Evolutionary conservation across 2,113 vertebrate species (phyloP), one percentile per base, ranked within the genome.

Genomic region (Collichthys lucidus): DNA sequence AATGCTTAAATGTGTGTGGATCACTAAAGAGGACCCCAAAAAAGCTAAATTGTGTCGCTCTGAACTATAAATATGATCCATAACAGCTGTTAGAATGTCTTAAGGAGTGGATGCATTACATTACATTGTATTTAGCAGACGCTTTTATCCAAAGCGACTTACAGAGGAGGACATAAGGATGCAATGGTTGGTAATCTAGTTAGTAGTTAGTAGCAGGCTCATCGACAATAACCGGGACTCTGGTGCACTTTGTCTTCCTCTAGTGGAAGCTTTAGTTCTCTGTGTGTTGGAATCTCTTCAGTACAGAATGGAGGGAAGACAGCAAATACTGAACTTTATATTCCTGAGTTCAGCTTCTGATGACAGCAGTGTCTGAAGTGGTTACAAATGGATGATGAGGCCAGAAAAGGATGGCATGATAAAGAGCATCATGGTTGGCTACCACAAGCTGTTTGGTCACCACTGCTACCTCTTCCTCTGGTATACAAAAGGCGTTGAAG

Each of bases 401-500:
- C 0, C 10, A 67, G 20, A 56, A 76, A 40, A 55, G 52, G 52
- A 63, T 66, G 64, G 49, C 20, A 44, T 60, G 74, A 81, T 47
- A 5, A 52, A 85, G 63, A 63, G 65, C 57, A 22, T 50, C 57
- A 46, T 29, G 55, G 66, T 59, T 52, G 55, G 61, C 17, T 9
- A 20, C 29, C 8, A 35, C 1, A 7, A 26, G 55, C 31, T 24
- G 15, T 60, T 14, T 44, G 80, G 70, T 73, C 52, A 73, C 35
- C 83, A 12, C 15, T 80, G 69, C 93, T 96, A 96, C 95, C 96
- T 96, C 89, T 5, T 93, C 86, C 46, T 93, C 93, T 64, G 46
- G 90, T 84, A 71, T 91, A 88, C 86, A 86, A 79, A 74, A 85
- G 59, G 77, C 91, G 81, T 92, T 92, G 62, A 84, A 57, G 79